Evolutionary conservation across 2,888 invertebrate genomes (phyloP).

Genomic region (Ditylenchus weischeri): DNA sequence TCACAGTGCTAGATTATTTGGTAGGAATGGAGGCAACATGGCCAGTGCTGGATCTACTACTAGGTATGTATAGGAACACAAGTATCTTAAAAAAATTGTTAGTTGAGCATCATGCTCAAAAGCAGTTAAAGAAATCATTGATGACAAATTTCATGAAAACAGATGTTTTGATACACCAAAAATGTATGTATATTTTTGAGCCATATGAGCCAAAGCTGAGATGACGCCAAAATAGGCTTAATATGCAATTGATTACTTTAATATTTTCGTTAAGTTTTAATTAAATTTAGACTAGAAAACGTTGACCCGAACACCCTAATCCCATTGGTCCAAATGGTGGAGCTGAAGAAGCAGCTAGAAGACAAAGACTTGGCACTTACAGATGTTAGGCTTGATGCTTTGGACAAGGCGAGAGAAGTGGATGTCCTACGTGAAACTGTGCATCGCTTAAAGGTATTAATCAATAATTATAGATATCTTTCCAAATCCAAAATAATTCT

Average conservation of each 20-base stretch:
- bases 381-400: slow-evolving; percentile 89
- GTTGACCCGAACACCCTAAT: slow-evolving; percentile 62
- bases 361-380: slow-evolving; percentile 94
- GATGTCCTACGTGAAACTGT: slow-evolving; percentile 94
- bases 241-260: too few species aligned
- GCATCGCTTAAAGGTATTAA: slow-evolving; percentile 84
- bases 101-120: background rate
- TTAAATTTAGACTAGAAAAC: slow-evolving; percentile 34
- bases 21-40: too few species aligned
- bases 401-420: slow-evolving; percentile 92
- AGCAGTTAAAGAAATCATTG: background rate
- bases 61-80: background rate
- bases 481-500: background rate
- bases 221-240: too few species aligned
- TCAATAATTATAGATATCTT: background rate
- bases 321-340: slow-evolving; percentile 55
- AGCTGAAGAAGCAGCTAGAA: slow-evolving; percentile 80
- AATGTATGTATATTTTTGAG: too few species aligned
- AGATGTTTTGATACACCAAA: too few species aligned
- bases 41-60: background rate
- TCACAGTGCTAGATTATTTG: slow-evolving; percentile 34
- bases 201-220: too few species aligned
- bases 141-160: too few species aligned
- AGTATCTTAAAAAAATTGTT: slow-evolving; percentile 6
- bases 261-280: too few species aligned